Percentiles rank a stretch among this genome's conserved stretches.
phyloP scores from a whole-genome alignment of 2,888 invertebrate genomes.

The Phaonia tiefii region DNA sequence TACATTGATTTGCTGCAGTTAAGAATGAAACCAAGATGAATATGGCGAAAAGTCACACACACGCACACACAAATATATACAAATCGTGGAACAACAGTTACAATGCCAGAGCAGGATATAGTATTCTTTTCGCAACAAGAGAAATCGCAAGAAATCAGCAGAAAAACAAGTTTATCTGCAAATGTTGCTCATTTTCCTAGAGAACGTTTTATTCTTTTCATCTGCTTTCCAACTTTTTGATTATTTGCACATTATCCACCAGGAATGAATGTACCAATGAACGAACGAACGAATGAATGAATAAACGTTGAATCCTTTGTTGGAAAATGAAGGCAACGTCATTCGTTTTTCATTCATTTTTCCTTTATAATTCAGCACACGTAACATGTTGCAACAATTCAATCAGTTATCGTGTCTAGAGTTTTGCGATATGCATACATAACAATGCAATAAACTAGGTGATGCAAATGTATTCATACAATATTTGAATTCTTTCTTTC shows the following conservation, averaged over 20 bases:
- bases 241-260: conserved; percentile 50
- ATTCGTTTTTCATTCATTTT: conserved; percentile 20
- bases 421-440: conserved; percentile 49
- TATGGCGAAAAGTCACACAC: not conserved
- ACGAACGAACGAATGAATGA: conserved; percentile 11
- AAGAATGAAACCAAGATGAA: conserved; percentile 1
- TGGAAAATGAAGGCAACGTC: not conserved
- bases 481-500: too few species aligned
- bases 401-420: conserved; percentile 76
- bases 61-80: not conserved
- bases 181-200: conserved; percentile 63
- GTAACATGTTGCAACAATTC: conserved; percentile 79
- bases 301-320: not conserved
- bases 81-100: not conserved
- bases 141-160: conserved; percentile 38
- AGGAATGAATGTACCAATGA: conserved; percentile 6
- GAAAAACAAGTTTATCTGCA: conserved; percentile 58
- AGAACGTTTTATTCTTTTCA: conserved; percentile 47
- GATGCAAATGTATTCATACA: not conserved
- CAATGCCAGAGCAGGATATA: conserved; percentile 1
- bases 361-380: conserved; percentile 70
- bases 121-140: conserved; percentile 8
- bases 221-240: conserved; percentile 14
- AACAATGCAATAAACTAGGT: conserved; percentile 13
- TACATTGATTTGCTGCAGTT: conserved; percentile 50